Conservation (phyloP, 2,797 vertebrate species). For the Parambassis ranga region DNA sequence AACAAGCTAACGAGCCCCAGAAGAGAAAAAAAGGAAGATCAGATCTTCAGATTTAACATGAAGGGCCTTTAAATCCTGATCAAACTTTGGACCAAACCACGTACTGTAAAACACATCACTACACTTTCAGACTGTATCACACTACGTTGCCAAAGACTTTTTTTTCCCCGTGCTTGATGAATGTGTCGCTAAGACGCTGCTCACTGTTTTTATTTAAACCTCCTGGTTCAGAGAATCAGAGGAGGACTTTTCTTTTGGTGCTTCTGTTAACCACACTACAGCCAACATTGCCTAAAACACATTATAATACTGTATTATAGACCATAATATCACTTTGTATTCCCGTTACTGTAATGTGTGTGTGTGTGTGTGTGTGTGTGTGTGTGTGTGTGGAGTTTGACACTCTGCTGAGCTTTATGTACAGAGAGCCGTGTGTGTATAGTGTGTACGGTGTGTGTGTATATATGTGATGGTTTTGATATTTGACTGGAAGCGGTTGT, state of each 20-base stretch:
- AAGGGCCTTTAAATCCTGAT: background rate
- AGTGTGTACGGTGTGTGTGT: slow-evolving; percentile 55
- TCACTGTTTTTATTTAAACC: slow-evolving; percentile 51
- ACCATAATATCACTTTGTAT: slow-evolving; percentile 14
- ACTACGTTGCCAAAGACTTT: slow-evolving; percentile 61
- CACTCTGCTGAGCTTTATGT: slow-evolving; percentile 47
- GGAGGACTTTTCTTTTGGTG: slow-evolving; percentile 33
- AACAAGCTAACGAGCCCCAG: too few relatives aligned
- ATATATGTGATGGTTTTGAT: slow-evolving; percentile 35
- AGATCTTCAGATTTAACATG: background rate
- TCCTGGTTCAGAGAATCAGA: slow-evolving; percentile 50
- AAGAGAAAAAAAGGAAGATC: too few relatives aligned
- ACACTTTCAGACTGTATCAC: background rate
- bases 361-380: slow-evolving; percentile 11
- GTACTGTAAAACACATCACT: slow-evolving; percentile 32
- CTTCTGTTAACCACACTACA: slow-evolving; percentile 39
- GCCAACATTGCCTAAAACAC: background rate
- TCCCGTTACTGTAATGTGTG: slow-evolving; percentile 22
- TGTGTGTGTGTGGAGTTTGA: slow-evolving; percentile 59
- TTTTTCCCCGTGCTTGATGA: slow-evolving; percentile 8
- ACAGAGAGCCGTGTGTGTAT: slow-evolving; percentile 63
- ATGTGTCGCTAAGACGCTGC: slow-evolving; percentile 44
- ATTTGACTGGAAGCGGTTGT: slow-evolving; percentile 60
- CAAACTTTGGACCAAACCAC: slow-evolving; percentile 9
- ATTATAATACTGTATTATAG: slow-evolving; percentile 23